A percentile compares a stretch with the other conserved stretches of the same genome.
phyloP scores from a whole-genome alignment of 2,113 vertebrate species.

The Entomyzon cyanotis region DNA sequence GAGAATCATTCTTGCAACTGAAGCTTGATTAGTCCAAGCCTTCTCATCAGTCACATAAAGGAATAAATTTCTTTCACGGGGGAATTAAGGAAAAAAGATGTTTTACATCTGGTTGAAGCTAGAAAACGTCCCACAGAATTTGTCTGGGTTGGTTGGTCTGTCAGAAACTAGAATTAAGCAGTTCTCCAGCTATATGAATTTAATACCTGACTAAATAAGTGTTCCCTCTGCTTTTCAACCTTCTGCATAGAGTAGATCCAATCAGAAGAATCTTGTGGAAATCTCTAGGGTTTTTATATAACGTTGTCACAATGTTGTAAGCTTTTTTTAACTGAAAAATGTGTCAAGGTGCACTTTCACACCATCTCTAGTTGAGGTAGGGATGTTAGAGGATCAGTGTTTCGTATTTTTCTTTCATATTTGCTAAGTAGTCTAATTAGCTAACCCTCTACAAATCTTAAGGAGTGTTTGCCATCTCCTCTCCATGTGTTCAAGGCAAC shows the following conservation, averaged over 20 bases:
- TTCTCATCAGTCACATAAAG: not conserved
- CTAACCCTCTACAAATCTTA: not conserved
- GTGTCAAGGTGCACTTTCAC: not conserved
- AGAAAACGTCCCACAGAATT: not conserved
- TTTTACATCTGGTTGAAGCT: not conserved
- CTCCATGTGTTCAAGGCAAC: not conserved
- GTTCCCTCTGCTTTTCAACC: not conserved
- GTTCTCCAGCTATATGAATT: not conserved
- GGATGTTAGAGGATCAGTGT: not conserved
- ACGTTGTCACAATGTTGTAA: not conserved
- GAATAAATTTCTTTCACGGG: not conserved
- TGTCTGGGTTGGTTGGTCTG: not conserved
- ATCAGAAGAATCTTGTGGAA: not conserved
- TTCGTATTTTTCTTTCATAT: not conserved
- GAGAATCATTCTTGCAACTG: not conserved
- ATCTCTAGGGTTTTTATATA: not conserved
- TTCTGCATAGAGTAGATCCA: not conserved
- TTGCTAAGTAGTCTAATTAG: not conserved
- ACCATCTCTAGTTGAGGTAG: not conserved
- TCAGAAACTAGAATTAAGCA: not conserved
- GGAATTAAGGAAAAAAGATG: not conserved
- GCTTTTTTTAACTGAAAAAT: not conserved
- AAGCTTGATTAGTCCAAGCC: not conserved
- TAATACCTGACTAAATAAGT: not conserved
- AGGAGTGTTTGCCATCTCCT: not conserved